Evolutionary conservation across 2,888 invertebrate species (phyloP), one percentile per base, ranked within the genome.

Genomic region (Tolmerus cingulatus): DNA sequence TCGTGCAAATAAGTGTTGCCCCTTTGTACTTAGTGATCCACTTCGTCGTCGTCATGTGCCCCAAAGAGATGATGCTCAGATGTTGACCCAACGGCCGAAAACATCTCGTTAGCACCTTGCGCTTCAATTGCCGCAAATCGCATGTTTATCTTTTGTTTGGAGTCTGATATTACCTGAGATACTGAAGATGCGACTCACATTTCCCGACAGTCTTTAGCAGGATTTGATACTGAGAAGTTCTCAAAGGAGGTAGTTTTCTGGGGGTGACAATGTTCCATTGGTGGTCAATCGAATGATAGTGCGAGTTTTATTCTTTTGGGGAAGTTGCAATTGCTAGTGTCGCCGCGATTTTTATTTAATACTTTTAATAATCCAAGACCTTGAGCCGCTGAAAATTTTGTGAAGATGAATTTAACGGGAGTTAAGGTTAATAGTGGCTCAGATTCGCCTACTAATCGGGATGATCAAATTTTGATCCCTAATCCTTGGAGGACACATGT

Each of bases 391-490:
- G 23, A 27, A 14, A 23, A 23, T 46, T 79, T 55, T 55, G 57
- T 82, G 34, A 79, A 74, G 34, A 88, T 88, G 88, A 88, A 86
- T 87, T 84, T 89, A 74, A 81, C 87, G 19, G 86, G 84, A 23
- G 86, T 88, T 46, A 87, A 87, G 79, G 77, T 88, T 5, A 30
- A 16, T 8, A 43, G 74, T 9, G 88, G 86, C 30, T 84, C 87
- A 16, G 89, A 89, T 37, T 87, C 88, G 37, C 88, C 89, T 51
- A 86, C 66, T 46, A 79, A 87, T 86, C 86, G 81, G 51, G 89
- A 89, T 81, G 88, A 89, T 86, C 89, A 89, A 84, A 55, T 85
- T 37, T 82, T 89, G 27, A 74, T 89, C 19, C 78, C 88, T 23
- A 85, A 82, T 19, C 76, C 76, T 27, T 89, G 89, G 89, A 86